Evolutionary conservation across 2,888 invertebrate species (phyloP).

Genomic region (Drosophila putrida): DNA sequence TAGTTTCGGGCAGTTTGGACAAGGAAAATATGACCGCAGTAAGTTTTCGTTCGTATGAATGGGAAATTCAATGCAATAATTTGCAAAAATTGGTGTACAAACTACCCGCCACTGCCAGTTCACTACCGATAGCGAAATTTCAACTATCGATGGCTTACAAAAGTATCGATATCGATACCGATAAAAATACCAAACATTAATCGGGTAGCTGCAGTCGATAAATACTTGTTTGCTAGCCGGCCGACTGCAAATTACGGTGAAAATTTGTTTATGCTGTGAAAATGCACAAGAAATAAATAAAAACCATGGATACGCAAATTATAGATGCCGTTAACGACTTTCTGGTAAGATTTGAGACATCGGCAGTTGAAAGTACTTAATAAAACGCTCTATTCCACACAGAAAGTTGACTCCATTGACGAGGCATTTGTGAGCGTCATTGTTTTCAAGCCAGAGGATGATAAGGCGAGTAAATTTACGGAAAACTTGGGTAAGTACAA

Average conservation of each 20-base stretch:
- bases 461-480: slow-evolving; percentile 89
- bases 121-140: not conserved
- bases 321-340: slow-evolving; percentile 79
- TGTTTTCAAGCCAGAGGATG: slow-evolving; percentile 91
- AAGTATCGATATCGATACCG: slow-evolving; percentile 2
- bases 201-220: slow-evolving; percentile 28
- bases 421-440: slow-evolving; percentile 96
- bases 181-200: slow-evolving; percentile 1
- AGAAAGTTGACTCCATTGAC: slow-evolving; percentile 94
- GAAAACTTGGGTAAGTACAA: slow-evolving; percentile 87
- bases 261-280: slow-evolving; percentile 57
- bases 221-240: slow-evolving; percentile 31
- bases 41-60: no score
- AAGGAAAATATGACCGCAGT: no score
- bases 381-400: not conserved
- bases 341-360: slow-evolving; percentile 61
- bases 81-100: no score
- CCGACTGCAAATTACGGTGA: slow-evolving; percentile 11
- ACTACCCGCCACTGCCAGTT: not conserved
- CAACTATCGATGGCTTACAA: no score
- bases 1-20: no score
- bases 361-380: not conserved
- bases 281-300: slow-evolving; percentile 54
- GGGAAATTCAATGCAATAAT: no score
- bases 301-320: slow-evolving; percentile 80